Conservation (phyloP, 2,888 invertebrate species). For the Eurytoma adleriae region DNA sequence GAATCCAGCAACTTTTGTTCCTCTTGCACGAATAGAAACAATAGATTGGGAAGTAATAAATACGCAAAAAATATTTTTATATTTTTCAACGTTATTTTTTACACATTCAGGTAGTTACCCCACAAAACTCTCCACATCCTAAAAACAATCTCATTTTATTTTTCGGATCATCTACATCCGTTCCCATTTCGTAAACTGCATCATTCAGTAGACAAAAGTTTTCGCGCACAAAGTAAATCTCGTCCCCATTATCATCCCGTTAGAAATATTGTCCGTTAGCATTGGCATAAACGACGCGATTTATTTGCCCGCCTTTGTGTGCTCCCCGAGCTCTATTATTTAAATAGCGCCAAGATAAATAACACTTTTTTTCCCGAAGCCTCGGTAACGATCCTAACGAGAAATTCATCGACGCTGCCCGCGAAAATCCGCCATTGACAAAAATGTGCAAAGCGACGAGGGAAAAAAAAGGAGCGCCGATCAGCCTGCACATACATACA, state of each 20-base stretch:
- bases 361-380: not conserved
- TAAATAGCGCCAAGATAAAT: not conserved
- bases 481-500: too few relatives aligned
- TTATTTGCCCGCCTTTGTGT: conserved; percentile 7
- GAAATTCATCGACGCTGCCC: not conserved
- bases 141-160: too few relatives aligned
- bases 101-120: too few relatives aligned
- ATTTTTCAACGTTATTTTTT: too few relatives aligned
- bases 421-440: not conserved
- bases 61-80: not conserved
- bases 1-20: not conserved
- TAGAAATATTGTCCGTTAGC: not conserved
- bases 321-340: not conserved
- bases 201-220: too few relatives aligned
- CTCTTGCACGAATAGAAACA: not conserved
- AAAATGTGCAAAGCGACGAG: too few relatives aligned
- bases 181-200: too few relatives aligned
- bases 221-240: too few relatives aligned
- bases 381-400: not conserved
- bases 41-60: not conserved
- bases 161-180: too few relatives aligned
- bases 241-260: not conserved
- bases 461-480: not conserved
- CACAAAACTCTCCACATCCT: too few relatives aligned
- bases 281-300: conserved; percentile 7